Base-by-base conservation (phyloP, 1,140 invertebrate species). In the Drosophila dunni region DNA sequence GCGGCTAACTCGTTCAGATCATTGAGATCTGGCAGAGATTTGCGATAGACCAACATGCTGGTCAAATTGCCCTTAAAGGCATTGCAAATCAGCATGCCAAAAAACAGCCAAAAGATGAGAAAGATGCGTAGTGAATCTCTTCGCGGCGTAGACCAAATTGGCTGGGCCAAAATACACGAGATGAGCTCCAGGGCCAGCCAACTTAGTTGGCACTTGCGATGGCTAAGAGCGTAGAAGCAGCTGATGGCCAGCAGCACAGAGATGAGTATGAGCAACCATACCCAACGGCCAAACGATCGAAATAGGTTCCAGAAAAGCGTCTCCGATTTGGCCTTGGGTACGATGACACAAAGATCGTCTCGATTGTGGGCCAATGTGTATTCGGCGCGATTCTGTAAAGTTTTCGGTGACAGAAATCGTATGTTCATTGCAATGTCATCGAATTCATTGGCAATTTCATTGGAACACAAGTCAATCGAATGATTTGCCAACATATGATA, bases 261-360 rank as follows among this genome's bases (percentile, higher is more conserved):
- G 0, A 73, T 24, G 0, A 77, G 45, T 3, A 91, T 81, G 0
- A 65, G 48, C 1, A 66, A 6, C 91, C 91, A 92, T 13, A 91
- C 90, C 38, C 53, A 29, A 0, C 53, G 8, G 1, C 75, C 64
- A 45, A 92, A 92, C 0, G 91, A 81, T 4, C 84, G 82, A 63
- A 92, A 92, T 10, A 92, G 69, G 38, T 92, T 92, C 88, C 89
- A 91, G 46, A 92, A 84, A 0, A 68, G 63, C 0, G 88, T 62
- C 7, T 89, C 88, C 4, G 67, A 36, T 17, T 78, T 75, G 1
- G 84, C 78, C 38, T 91, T 91, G 6, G 91, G 91, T 3, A 92
- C 91, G 33, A 92, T 69, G 17, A 91, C 79, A 20, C 91, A 92
- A 4, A 92, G 53, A 66, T 92, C 91, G 44, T 92, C 90, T 0